These are phyloP conservation scores for Romanogobio albipinnatus DNA, from an alignment of 2,113 vertebrate species.

Conservation along the genomic window DNA sequence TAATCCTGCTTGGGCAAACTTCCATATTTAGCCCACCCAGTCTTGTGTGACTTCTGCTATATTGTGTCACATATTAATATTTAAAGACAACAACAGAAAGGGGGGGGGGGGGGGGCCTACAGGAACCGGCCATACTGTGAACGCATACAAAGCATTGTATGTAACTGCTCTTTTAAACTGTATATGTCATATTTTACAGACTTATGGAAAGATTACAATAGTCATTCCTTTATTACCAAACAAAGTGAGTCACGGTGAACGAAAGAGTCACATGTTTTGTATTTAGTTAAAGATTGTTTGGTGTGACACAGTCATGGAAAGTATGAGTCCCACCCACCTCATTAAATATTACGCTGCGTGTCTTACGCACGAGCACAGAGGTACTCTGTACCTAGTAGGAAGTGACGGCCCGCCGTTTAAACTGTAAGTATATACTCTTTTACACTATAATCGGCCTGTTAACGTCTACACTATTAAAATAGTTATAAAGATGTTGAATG, in stretches of 20 bases:
- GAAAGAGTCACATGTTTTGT: slow-evolving; percentile 16
- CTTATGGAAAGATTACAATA: not conserved
- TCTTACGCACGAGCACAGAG: not conserved
- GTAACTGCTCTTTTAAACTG: not conserved
- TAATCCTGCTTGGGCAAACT: not conserved
- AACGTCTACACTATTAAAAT: not conserved
- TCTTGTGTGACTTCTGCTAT: not conserved
- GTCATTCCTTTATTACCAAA: not conserved
- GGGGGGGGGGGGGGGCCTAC: too few relatives aligned
- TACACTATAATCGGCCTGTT: not conserved
- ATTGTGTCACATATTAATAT: not conserved
- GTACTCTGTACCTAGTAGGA: slow-evolving; percentile 27
- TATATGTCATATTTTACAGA: not conserved
- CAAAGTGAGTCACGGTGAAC: not conserved
- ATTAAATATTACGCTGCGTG: slow-evolving; percentile 27
- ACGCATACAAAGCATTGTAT: not conserved
- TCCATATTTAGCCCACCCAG: not conserved
- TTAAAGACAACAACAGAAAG: not conserved
- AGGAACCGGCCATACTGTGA: not conserved
- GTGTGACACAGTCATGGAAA: slow-evolving; percentile 57
- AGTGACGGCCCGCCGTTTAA: slow-evolving; percentile 9
- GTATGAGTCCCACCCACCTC: slow-evolving; percentile 63
- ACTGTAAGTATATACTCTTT: slow-evolving; percentile 20
- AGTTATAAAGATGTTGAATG: too few relatives aligned
- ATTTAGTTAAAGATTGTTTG: slow-evolving; percentile 28